Evolutionary conservation across 1,140 invertebrate genomes (phyloP).

Genomic region (Drosophila seguyi): DNA sequence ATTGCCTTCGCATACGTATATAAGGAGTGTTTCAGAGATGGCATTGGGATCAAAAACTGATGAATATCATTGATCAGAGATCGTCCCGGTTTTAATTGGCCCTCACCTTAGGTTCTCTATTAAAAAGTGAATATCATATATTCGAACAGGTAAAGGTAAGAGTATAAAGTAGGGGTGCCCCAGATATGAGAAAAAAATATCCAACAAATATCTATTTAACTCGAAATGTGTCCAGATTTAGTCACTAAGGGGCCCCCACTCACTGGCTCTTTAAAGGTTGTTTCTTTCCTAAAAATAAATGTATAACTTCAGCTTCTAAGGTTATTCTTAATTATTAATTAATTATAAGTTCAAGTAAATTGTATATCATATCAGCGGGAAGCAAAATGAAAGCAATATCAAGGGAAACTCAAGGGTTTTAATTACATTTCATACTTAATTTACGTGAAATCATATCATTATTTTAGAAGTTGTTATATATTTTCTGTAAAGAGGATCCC

Average conservation of each 20-base stretch:
- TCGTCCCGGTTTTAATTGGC: slow-evolving; percentile 5
- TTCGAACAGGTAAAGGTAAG: slow-evolving; percentile 1
- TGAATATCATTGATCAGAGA: slow-evolving; percentile 18
- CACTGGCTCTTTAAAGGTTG: slow-evolving; percentile 10
- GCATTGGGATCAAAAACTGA: slow-evolving; percentile 8
- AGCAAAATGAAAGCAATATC: background rate
- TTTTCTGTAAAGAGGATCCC: background rate
- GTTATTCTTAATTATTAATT: slow-evolving; percentile 13
- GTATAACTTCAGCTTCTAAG: background rate
- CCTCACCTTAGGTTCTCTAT: background rate
- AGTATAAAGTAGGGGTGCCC: no score
- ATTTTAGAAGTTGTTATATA: background rate
- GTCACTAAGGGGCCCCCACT: background rate
- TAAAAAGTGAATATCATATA: slow-evolving; percentile 34
- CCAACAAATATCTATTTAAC: no score
- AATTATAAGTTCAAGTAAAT: background rate
- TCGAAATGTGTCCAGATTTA: background rate
- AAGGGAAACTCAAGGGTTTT: background rate
- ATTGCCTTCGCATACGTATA: slow-evolving; percentile 76
- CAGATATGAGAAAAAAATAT: no score
- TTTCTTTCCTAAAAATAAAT: slow-evolving; percentile 4
- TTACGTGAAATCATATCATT: background rate
- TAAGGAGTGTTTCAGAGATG: slow-evolving; percentile 27
- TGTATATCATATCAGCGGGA: slow-evolving; percentile 1
- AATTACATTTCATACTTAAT: background rate